phyloP scores from a whole-genome alignment of 2,888 invertebrate species.

The Aspidiotus rigidus region DNA sequence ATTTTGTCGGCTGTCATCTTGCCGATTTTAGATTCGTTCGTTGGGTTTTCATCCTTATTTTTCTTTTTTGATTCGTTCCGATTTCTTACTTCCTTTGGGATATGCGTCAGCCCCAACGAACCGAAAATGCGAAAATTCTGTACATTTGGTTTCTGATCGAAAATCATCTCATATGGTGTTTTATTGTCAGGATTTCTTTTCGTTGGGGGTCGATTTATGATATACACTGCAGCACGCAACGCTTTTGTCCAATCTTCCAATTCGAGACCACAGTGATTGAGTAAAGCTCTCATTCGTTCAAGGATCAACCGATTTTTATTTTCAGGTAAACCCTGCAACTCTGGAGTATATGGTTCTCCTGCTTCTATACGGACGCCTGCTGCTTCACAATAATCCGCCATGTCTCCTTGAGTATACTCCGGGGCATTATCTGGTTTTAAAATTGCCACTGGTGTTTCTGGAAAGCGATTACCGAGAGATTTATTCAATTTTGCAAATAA shows the following conservation, averaged over 20 bases:
- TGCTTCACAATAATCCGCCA: constrained; percentile 37
- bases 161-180: background rate
- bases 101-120: background rate
- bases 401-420: constrained; percentile 11
- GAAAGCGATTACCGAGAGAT: background rate
- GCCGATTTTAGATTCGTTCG: background rate
- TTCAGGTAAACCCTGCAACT: constrained; percentile 29
- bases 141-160: background rate
- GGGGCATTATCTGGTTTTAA: background rate
- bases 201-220: background rate
- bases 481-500: background rate
- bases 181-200: background rate
- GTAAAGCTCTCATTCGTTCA: background rate
- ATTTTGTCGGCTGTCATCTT: background rate
- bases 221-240: background rate
- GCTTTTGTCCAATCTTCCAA: background rate
- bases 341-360: constrained; percentile 31
- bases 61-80: too few species aligned
- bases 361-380: constrained; percentile 21
- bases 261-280: background rate
- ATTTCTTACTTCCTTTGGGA: background rate
- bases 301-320: constrained; percentile 27
- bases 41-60: background rate
- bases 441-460: background rate
- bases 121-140: background rate